Base-by-base conservation (phyloP, 64 coral and sea anemone species). In the Porites australiensis region DNA sequence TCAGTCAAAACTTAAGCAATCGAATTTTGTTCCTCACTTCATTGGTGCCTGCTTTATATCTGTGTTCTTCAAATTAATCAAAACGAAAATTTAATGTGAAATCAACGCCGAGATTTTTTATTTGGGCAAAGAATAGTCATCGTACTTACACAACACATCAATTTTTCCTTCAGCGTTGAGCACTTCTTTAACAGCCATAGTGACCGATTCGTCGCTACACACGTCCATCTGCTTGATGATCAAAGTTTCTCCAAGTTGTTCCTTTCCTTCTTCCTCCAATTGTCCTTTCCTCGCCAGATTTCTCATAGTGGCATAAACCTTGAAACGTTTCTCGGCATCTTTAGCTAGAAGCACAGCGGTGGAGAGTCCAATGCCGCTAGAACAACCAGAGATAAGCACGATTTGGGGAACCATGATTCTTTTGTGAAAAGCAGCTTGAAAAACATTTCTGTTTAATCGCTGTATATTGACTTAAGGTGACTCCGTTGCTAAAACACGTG, bases 251-350 rank as follows among this genome's bases (percentile, higher is more conserved):
- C 90, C 90, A 22, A 93, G 55, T 43, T 76, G 63, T 13, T 89
- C 94, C 74, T 82, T 74, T 44, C 89, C 83, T 58, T 78, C 86
- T 67, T 96, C 78, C 77, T 89, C 89, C 44, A 96, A 44, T 37
- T 71, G 75, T 79, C 55, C 86, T 84, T 96, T 96, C 70, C 93
- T 96, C 23, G 50, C 55, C 18, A 96, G 79, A 73, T 93, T 96
- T 92, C 94, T 88, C 94, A 96, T 92, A 10, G 94, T 89, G 50
- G 94, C 94, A 46, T 96, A 96, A 77, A 96, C 94, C 82, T 96
- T 96, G 48, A 96, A 96, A 43, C 94, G 94, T 73, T 96, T 96
- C 37, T 92, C 73, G 15, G 66, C 62, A 77, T 96, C 94, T 79
- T 92, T 79, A 16, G 94, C 77, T 16, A 96, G 89, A 74, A 92